Evolutionary conservation across 1,140 invertebrate species (phyloP), one percentile per base, ranked within the genome.

Genomic region (Cylas formicarius): DNA sequence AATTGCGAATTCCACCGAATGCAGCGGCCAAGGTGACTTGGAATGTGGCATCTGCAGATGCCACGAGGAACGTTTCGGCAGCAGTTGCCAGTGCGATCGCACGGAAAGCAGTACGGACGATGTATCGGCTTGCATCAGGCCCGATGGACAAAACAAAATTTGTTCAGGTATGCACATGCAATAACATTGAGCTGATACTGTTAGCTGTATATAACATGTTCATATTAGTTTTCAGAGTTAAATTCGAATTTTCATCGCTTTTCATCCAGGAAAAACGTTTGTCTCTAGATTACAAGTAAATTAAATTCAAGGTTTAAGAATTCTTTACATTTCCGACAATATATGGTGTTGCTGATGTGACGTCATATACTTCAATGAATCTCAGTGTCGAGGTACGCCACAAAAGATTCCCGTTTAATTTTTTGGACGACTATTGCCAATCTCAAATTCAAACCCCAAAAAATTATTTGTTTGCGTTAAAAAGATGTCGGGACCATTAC

Each of bases 1-100:
- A 21, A 4, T 4, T 8, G 43, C 47, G 6, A 62, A 72, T 11
- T 76, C 81, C 2, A 9, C 58, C 0, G 62, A 76, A 35, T 92
- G 87, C 63, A 80, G 69, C 50, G 62, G 67, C 1, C 65, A 70
- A 29, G 87, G 87, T 28, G 80, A 78, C 4, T 72, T 80, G 2
- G 82, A 83, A 59, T 97, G 92, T 67, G 93, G 92, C 29, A 78
- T 93, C 50, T 97, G 93, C 62, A 75, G 82, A 46, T 97, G 93
- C 67, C 67, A 82, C 46, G 68, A 78, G 4, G 76, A 75, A 23
- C 78, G 78, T 56, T 91, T 88, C 63, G 93, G 93, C 31, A 78
- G 82, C 55, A 74, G 71, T 36, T 97, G 93, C 67, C 88, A 96
- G 68, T 96, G 92, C 62, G 52, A 53, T 26, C 38, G 27, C n/a